phyloP scores from a whole-genome alignment of 2,113 vertebrate species.

The Trochalopteron elliotii region DNA sequence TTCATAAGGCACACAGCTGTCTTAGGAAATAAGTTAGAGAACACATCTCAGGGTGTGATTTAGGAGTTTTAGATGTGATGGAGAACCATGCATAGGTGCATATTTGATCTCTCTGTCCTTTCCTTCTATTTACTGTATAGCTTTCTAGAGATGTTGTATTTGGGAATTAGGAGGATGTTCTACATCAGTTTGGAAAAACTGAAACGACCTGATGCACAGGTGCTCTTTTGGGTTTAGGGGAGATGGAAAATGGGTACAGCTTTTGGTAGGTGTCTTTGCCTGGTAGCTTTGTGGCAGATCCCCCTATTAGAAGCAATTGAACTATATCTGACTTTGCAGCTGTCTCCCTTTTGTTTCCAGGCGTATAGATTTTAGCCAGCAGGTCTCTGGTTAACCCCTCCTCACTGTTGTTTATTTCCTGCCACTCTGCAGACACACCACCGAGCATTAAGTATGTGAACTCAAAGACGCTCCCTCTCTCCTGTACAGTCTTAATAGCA shows the following conservation, averaged over 20 bases:
- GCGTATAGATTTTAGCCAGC: constrained; percentile 12
- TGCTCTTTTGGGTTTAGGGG: not conserved
- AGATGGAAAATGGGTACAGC: not conserved
- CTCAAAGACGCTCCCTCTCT: constrained; percentile 25
- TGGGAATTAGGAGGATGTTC: not conserved
- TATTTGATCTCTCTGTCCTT: not conserved
- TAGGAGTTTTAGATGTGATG: not conserved
- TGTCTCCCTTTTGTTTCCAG: not conserved
- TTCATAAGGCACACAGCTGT: not conserved
- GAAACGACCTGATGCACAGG: not conserved
- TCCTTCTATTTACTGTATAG: not conserved
- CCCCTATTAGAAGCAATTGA: not conserved
- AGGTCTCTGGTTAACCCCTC: constrained; percentile 49
- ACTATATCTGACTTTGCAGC: not conserved
- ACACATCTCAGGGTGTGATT: not conserved
- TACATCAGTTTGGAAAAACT: not conserved
- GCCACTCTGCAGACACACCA: constrained; percentile 4
- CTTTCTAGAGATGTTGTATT: not conserved
- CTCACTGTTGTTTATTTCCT: constrained; percentile 36
- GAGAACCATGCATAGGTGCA: not conserved
- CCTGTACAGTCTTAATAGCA: not conserved
- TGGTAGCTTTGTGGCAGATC: not conserved
- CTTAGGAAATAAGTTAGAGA: not conserved
- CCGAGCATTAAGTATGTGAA: constrained; percentile 43
- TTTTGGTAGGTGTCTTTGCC: not conserved